Conservation (phyloP, 2,113 vertebrate species). For the Dicentrarchus labrax region DNA sequence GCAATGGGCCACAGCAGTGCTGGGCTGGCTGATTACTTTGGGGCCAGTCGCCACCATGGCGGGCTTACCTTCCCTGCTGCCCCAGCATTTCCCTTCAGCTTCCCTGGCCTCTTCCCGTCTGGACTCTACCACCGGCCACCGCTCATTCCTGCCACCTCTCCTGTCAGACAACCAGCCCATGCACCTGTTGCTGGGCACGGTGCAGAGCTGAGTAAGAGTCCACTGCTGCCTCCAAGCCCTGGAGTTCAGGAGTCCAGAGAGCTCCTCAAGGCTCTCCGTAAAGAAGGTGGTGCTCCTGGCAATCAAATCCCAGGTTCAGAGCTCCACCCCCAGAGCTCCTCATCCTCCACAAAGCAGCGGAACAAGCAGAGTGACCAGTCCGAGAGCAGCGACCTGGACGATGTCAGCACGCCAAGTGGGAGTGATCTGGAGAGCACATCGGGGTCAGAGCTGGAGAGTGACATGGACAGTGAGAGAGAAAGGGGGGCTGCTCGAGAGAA, state of each 20-base stretch:
- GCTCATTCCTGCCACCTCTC: conserved; percentile 91
- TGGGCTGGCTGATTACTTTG: conserved; percentile 99
- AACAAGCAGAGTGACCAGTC: conserved; percentile 97
- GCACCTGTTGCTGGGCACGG: conserved; percentile 82
- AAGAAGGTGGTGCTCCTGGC: conserved; percentile 85
- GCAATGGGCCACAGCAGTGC: conserved; percentile 94
- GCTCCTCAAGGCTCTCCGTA: conserved; percentile 94
- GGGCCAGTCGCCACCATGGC: conserved; percentile 94
- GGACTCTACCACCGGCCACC: conserved; percentile 97
- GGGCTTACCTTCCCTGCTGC: conserved; percentile 98
- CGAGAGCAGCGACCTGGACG: conserved; percentile 99
- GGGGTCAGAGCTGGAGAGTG: conserved; percentile 98
- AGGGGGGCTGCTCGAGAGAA: conserved; percentile 95
- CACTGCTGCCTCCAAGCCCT: conserved; percentile 92
- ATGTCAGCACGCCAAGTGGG: conserved; percentile 98
- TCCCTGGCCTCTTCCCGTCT: conserved; percentile 97
- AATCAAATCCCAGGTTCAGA: conserved; percentile 87
- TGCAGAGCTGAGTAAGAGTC: conserved; percentile 92
- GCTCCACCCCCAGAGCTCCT: conserved; percentile 84
- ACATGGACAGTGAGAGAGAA: conserved; percentile 98
- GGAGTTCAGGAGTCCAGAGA: conserved; percentile 92
- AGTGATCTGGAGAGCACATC: conserved; percentile 98
- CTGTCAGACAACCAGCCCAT: conserved; percentile 89
- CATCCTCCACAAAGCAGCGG: conserved; percentile 85
- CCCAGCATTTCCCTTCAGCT: conserved; percentile 97